A percentile compares a stretch with the other conserved stretches of the same genome.
Evolutionary conservation across 2,797 vertebrate genomes (phyloP).

Genomic region (Urosaurus nigricauda): DNA sequence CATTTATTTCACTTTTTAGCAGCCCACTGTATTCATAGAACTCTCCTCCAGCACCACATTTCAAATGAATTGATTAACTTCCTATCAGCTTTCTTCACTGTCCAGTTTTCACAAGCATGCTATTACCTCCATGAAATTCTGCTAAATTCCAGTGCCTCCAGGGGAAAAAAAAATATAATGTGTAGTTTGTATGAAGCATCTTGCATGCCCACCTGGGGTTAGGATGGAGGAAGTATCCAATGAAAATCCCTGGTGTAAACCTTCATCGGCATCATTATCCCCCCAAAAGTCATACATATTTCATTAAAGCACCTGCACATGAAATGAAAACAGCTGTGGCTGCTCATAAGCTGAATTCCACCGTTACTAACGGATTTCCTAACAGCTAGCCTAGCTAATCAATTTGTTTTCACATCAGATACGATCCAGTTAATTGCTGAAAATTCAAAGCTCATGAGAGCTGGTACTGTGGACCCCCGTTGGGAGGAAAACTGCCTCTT

Average conservation of each 20-base stretch:
- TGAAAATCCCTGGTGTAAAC: constrained; percentile 39
- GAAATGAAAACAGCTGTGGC: constrained; percentile 20
- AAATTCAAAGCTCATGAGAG: constrained; percentile 51
- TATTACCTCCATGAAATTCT: neutral
- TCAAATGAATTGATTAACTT: too few relatives aligned
- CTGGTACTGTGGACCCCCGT: constrained; percentile 48
- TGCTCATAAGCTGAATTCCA: constrained; percentile 40
- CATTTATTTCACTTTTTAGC: too few relatives aligned
- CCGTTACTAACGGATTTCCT: constrained; percentile 46
- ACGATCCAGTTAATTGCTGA: constrained; percentile 48
- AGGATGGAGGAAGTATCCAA: neutral
- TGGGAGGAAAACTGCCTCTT: constrained; percentile 44
- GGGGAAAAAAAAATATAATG: neutral
- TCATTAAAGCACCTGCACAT: constrained; percentile 25
- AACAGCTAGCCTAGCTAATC: constrained; percentile 56
- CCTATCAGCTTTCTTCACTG: too few relatives aligned
- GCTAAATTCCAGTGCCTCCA: neutral
- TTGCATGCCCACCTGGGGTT: neutral
- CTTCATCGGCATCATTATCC: neutral
- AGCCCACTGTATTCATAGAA: too few relatives aligned
- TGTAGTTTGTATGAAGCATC: constrained; percentile 10
- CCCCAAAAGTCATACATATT: constrained; percentile 34
- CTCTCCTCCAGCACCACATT: neutral
- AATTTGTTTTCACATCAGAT: constrained; percentile 24
- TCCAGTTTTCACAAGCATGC: too few relatives aligned